phyloP scores from a whole-genome alignment of 2,113 vertebrate genomes.

The Octodon degus region DNA sequence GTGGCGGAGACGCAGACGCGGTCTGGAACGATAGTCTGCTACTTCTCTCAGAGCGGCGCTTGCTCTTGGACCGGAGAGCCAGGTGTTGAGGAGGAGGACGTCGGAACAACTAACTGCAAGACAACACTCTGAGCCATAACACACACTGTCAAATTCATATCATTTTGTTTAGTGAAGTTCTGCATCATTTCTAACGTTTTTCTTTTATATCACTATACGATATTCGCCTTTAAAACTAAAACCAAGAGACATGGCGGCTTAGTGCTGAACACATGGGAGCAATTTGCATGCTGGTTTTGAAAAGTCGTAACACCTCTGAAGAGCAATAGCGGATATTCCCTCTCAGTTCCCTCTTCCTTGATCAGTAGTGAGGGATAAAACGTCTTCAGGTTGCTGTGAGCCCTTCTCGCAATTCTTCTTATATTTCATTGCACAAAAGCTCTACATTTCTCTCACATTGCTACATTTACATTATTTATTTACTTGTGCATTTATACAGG shows the following conservation, averaged over 20 bases:
- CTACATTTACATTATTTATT: no score
- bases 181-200: no score
- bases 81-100: background rate
- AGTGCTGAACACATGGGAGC: background rate
- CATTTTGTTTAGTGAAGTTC: no score
- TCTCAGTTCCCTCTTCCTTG: background rate
- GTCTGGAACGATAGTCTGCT: background rate
- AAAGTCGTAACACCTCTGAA: background rate
- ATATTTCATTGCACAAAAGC: background rate
- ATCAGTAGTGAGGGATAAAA: background rate
- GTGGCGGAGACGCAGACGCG: background rate
- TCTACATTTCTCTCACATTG: background rate
- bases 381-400: background rate
- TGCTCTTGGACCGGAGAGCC: background rate
- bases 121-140: no score
- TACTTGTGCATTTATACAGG: no score
- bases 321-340: background rate
- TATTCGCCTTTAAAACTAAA: no score
- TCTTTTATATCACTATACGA: no score
- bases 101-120: no score
- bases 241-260: background rate
- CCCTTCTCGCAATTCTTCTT: background rate
- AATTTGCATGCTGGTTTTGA: background rate
- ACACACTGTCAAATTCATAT: no score
- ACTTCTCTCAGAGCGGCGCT: background rate